Evolutionary conservation across 1,140 invertebrate species (phyloP), one percentile per base, ranked within the genome.

Genomic region (Steinernema feltiae): DNA sequence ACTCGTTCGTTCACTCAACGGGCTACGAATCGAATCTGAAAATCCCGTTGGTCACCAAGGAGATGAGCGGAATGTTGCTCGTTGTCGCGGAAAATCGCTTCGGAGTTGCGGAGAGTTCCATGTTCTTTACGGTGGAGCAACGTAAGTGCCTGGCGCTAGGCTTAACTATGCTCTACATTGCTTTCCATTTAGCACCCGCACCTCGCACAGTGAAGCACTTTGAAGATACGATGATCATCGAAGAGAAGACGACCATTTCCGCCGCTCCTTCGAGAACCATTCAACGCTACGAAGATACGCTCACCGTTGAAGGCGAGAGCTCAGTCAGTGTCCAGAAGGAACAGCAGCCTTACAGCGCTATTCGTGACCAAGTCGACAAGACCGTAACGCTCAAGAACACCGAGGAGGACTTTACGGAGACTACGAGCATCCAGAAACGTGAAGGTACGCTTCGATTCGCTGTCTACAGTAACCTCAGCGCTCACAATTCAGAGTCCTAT

Each of bases 401-500:
- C 29, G 70, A 48, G 27, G 78, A 79, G 70, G 79, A 79, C 29
- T 79, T 82, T 79, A 82, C 70, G 31, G 79, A 79, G 69, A 79
- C 78, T 15, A 76, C 78, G 0, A 81, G 77, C 24, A 74, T 79
- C 24, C 63, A 32, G 24, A 77, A 77, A 69, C 63, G 69, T 2
- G 78, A 79, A 81, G 78, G 78, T 80, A 32, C 2, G 29, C 78
- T 76, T 21, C 70, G 24, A 24, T n/a, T 7, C n/a, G 7, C 41
- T 46, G 41, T n/a, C 7, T 12, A 12, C 7, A n/a, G 41, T 12
- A 46, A n/a, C n/a, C n/a, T 46, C 41, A 46, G 7, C 41, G 41
- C 7, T 12, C n/a, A 29, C 30, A 18, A 31, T 76, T 46, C 71
- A 82, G 83, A 84, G 70, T 83, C 75, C 27, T 84, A 85, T 72